Percentiles rank a stretch among this genome's conserved stretches.
Conservation (phyloP, 2,797 vertebrate species). For the Epinephelus malabaricus region DNA sequence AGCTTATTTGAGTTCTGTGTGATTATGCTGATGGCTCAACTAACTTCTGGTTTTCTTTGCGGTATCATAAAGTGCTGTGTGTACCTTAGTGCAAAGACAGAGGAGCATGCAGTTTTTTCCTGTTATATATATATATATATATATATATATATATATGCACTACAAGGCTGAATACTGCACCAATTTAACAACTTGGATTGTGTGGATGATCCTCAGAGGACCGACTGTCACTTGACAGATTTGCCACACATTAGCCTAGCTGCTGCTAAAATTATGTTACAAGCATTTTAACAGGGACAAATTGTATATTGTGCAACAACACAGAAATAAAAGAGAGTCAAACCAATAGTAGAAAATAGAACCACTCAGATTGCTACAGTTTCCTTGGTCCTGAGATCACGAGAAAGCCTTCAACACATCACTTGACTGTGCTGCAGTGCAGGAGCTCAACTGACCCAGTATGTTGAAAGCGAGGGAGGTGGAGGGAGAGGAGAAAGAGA, state of each 20-base stretch:
- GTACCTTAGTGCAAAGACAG: slow-evolving; percentile 18
- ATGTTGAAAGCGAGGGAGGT: slow-evolving; percentile 48
- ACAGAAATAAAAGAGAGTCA: slow-evolving; percentile 6
- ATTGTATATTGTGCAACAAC: background rate
- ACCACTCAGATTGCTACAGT: background rate
- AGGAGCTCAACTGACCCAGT: slow-evolving; percentile 75
- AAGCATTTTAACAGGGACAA: background rate
- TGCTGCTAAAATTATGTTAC: background rate
- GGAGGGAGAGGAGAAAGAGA: slow-evolving; percentile 9
- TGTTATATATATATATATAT: too few species aligned
- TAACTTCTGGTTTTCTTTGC: slow-evolving; percentile 44
- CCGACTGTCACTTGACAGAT: background rate
- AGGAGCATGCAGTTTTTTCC: background rate
- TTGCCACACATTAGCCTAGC: background rate
- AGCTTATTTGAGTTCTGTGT: slow-evolving; percentile 38
- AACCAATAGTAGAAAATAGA: background rate
- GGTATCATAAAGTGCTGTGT: slow-evolving; percentile 11
- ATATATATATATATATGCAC: background rate
- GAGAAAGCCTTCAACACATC: slow-evolving; percentile 61
- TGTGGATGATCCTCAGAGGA: background rate
- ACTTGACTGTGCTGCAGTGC: slow-evolving; percentile 77
- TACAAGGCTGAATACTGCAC: slow-evolving; percentile 13
- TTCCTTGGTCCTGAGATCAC: slow-evolving; percentile 39
- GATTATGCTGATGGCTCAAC: slow-evolving; percentile 58
- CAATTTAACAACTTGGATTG: background rate